Base-by-base conservation (phyloP, 2,888 invertebrate genomes). In the Altica lythri region DNA sequence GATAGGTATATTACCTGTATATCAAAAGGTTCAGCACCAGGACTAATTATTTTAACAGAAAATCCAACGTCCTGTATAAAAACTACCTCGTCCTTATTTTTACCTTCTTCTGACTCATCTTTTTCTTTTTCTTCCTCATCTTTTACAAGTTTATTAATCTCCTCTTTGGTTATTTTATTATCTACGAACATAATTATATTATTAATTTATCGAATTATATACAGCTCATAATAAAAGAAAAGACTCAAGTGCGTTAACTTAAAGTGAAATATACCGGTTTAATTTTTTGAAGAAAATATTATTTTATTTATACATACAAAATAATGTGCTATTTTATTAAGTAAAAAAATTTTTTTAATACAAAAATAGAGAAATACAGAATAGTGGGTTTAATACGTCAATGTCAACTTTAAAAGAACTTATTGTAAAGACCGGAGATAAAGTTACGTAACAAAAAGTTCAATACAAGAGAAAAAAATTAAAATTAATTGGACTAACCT, bases 41-140 rank as follows among this genome's bases (percentile, higher is more conserved):
- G 95, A 68, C 93, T 90, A 53, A 90, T 85, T 68, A 97, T 93
- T 78, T 94, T 92, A n/a, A 97, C 91, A 47, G 90, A 92, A 72
- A 95, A 93, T 42, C 94, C 93, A 80, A 90, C 82, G 71, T 95
- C 95, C 73, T 94, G 94, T 68, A 94, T 87, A 66, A 91, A 90
- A 57, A 93, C 90, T 47, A 93, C 88, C 77, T 90, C 89, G 54
- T 89, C 86, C 63, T 88, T 87, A 57, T 80, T 80, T 65, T 83
- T 85, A 61, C 80, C 79, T 27, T 83, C 82, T 47, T 73, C 72
- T 25, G 66, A 64, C 53, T 75, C 74, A 53, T 69, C 70, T 38
- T 75, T 74, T 57, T 75, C 75, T 54, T 73, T 72, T 64, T 75
- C 75, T 62, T 74, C 72, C 9, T 65, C 72, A 64, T 72, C 71